Base-by-base conservation (phyloP, 2,797 vertebrate species). In the Falco peregrinus region DNA sequence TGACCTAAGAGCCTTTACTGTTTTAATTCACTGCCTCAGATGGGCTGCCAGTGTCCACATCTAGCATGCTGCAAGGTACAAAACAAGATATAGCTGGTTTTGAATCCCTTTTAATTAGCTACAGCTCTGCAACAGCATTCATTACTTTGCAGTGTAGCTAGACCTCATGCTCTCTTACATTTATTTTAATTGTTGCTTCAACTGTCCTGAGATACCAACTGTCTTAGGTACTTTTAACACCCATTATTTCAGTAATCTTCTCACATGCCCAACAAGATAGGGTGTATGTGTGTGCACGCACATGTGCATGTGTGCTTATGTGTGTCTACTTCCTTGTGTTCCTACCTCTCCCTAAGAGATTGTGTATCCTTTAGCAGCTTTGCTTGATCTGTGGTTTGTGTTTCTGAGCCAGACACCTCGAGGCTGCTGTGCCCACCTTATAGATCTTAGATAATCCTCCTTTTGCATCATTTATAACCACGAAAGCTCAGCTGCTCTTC, bases 261-360 rank as follows among this genome's bases (percentile, higher is more conserved):
- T 83, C 25, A 28, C 17, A 47, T 4, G 3, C 29, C 26, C 10
- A 33, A 1, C 1, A 48, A 78, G 17, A 15, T 12, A 45, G 7
- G 11, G 3, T 16, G 25, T 13, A 29, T 33, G 5, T 41, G 39
- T 60, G 6, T 37, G 11, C 16, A 24, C 4, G 6, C 13, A 39
- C 0, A 0, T 16, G 16, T 71, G 15, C 6, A 5, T 14, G 6
- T 68, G 10, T 33, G 51, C 22, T 39, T 82, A 47, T 6, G 2
- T 6, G 9, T 29, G 2, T 33, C 17, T 51, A 3, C 37, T 77
- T 76, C 43, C 19, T 31, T 57, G 16, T 56, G 54, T 16, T 84
- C 13, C 6, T 33, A 78, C 5, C 9, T 35, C 14, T 43, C 0
- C 0, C 12, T 63, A 35, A 54, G 20, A 24, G 4, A 59, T 56